phyloP scores from a whole-genome alignment of 2,888 invertebrate genomes.

The Isotomurus palustris region DNA sequence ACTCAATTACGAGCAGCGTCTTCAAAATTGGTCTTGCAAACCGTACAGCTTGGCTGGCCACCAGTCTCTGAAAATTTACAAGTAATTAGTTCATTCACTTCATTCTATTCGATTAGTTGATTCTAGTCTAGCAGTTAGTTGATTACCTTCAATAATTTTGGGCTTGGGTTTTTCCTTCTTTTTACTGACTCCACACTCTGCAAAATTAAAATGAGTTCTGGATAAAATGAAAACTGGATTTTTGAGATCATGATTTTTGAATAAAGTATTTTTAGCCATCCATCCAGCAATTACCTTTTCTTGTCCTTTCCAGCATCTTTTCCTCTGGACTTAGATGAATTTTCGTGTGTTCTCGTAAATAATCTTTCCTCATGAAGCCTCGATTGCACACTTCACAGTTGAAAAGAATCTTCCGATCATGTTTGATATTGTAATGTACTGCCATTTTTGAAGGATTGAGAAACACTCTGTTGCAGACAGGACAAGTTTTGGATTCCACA shows the following conservation, averaged over 20 bases:
- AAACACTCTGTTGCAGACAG: background rate
- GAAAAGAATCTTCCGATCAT: background rate
- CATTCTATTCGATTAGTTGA: too few species aligned
- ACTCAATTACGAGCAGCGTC: background rate
- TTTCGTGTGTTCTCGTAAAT: background rate
- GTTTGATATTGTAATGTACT: background rate
- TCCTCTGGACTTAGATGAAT: background rate
- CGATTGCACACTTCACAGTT: background rate
- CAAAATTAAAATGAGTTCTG: background rate
- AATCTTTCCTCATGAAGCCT: slow-evolving; percentile 2
- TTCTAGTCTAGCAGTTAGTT: too few species aligned
- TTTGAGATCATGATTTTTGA: background rate
- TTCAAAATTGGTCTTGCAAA: background rate
- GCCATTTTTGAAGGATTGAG: background rate
- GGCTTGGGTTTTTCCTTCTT: background rate
- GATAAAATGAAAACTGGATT: background rate
- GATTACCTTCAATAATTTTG: too few species aligned
- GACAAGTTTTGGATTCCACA: slow-evolving; percentile 1
- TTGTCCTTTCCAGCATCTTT: background rate
- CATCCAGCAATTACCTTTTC: background rate
- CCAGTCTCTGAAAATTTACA: too few species aligned
- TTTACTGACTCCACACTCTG: background rate
- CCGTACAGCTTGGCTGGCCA: background rate
- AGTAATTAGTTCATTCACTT: too few species aligned
- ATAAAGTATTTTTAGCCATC: background rate